Evolutionary conservation across 2,113 vertebrate genomes (phyloP), one percentile per base, ranked within the genome.

Genomic region (Cochlearius cochlearius): DNA sequence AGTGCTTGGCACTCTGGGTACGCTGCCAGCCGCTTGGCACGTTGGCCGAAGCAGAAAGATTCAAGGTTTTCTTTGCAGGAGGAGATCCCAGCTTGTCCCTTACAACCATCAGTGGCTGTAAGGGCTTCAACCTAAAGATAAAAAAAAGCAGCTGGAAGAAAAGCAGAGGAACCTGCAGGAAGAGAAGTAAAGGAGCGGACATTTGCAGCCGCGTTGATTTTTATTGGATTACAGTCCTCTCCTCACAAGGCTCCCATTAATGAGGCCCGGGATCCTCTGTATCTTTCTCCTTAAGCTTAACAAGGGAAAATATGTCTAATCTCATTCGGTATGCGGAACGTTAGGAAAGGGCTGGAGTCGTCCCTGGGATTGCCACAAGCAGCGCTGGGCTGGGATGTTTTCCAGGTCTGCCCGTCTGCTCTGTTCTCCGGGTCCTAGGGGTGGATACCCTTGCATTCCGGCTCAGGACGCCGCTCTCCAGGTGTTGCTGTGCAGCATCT

Each of bases 221-320:
- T 94, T 91, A 79, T 79, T 47, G 95, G 88, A 90, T 94, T 92
- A 71, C 43, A 52, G 26, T 5, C 49, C 63, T 45, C 25, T 86
- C 68, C 89, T 94, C 68, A 25, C 56, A 62, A 34, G 53, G 22
- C 41, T 39, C 27, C 38, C 82, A 59, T 77, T 94, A 94, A 91
- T 69, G 92, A 97, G 86, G 52, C 68, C 60, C 60, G 30, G 34
- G 38, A 39, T 43, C 43, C 91, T 83, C 74, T 0, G 10, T 68
- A 50, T 56, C 55, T 32, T 89, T 85, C 43, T 47, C 29, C 67
- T 86, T 53, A 6, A 73, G 29, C 34, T 72, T 75, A 92, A 82
- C 50, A 20, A 90, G 34, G n/a, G n/a, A 86, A 92, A 95, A 29
- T 17, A 41, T 86, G 91, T 72, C 60, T 86, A 60, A 92, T 84